These are phyloP conservation scores for Rosalia funebris DNA, from an alignment of 2,888 invertebrate genomes.

Conservation along the genomic window DNA sequence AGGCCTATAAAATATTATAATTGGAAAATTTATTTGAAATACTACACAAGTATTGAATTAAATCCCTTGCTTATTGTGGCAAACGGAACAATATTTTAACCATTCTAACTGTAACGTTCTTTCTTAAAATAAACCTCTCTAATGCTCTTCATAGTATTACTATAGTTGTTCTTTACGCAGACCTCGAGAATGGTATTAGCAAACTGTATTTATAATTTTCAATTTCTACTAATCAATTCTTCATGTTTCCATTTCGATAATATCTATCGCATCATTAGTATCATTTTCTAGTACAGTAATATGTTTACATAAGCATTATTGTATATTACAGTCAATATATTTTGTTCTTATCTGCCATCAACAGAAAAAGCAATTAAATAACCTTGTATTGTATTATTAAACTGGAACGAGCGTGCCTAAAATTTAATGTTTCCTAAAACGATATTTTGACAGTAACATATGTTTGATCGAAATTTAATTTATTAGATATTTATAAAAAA, in stretches of 20 bases:
- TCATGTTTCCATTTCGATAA: conserved; percentile 5
- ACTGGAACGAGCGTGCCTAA: conserved; percentile 22
- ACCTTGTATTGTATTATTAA: conserved; percentile 14
- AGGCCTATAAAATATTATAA: no score
- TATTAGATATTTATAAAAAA: conserved; percentile 10
- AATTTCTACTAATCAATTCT: conserved; percentile 3
- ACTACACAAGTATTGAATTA: no score
- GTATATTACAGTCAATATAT: conserved; percentile 10
- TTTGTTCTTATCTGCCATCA: conserved; percentile 17
- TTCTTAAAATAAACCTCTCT: no score
- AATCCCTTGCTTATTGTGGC: no score
- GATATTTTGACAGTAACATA: conserved; percentile 20
- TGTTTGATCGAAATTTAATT: conserved; percentile 21
- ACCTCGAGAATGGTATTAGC: background rate
- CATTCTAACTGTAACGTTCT: no score
- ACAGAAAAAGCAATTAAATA: conserved; percentile 18
- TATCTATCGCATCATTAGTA: conserved; percentile 26
- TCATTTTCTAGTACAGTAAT: conserved; percentile 5
- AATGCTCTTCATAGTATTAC: no score
- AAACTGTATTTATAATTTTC: background rate
- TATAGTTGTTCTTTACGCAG: no score
- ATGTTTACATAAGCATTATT: conserved; percentile 26
- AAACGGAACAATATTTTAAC: no score
- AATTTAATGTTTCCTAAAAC: conserved; percentile 16
- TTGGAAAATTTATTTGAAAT: no score